A percentile compares a stretch with the other conserved stretches of the same genome.
Conservation (phyloP, 2,113 vertebrate species). For the Hassar affinis region DNA sequence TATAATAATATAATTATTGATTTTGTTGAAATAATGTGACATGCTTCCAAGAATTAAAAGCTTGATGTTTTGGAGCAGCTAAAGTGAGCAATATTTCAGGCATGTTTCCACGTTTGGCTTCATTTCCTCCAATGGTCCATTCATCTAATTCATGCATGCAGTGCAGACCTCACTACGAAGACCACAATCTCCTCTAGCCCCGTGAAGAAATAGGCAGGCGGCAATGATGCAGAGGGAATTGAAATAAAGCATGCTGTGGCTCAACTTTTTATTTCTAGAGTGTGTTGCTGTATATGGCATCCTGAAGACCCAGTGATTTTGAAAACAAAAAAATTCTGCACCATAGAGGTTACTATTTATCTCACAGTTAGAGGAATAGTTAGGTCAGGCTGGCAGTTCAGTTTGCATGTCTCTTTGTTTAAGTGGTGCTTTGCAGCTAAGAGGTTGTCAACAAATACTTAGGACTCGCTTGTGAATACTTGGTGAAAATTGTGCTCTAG, state of each 20-base stretch:
- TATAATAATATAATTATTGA: slow-evolving; percentile 39
- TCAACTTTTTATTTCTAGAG: not conserved
- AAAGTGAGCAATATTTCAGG: slow-evolving; percentile 50
- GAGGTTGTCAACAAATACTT: not conserved
- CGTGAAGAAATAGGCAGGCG: not conserved
- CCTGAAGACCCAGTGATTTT: not conserved
- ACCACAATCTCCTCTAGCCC: slow-evolving; percentile 35
- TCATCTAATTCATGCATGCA: slow-evolving; percentile 64
- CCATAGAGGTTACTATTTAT: not conserved
- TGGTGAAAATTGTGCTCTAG: not conserved
- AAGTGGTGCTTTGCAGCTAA: not conserved
- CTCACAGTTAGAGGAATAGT: not conserved
- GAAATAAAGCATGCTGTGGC: not conserved
- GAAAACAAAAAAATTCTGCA: not conserved
- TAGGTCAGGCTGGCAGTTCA: not conserved
- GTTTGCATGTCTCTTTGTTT: not conserved
- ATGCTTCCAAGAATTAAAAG: slow-evolving; percentile 57
- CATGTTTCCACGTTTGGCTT: slow-evolving; percentile 50
- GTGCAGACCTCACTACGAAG: slow-evolving; percentile 33
- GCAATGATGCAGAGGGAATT: not conserved
- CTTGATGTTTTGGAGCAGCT: slow-evolving; percentile 59
- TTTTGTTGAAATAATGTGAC: slow-evolving; percentile 44
- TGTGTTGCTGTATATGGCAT: not conserved
- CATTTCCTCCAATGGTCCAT: slow-evolving; percentile 59
- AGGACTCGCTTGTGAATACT: not conserved